phyloP scores from a whole-genome alignment of 2,888 invertebrate genomes.

The Acleris literana region DNA sequence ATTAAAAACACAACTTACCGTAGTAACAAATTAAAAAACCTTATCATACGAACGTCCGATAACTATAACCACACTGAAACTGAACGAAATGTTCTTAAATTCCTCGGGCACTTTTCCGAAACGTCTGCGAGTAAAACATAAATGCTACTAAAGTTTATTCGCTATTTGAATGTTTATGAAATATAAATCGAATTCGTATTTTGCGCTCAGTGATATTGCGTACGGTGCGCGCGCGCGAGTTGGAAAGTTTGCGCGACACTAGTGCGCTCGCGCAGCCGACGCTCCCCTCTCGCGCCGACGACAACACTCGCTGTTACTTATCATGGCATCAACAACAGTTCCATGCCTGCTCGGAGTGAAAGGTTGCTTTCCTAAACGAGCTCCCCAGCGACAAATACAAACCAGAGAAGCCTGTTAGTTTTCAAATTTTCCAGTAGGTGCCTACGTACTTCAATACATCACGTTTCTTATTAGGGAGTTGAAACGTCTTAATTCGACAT shows the following conservation, averaged over 20 bases:
- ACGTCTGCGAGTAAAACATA: slow-evolving; percentile 13
- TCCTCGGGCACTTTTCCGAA: slow-evolving; percentile 3
- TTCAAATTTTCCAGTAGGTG: slow-evolving; percentile 20
- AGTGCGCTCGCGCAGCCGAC: slow-evolving; percentile 39
- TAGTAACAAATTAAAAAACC: slow-evolving; percentile 62
- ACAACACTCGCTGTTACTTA: slow-evolving; percentile 38
- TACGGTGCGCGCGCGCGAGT: slow-evolving; percentile 50
- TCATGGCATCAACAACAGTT: slow-evolving; percentile 35
- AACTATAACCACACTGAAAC: slow-evolving; percentile 38
- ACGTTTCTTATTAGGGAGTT: no score
- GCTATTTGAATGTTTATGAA: slow-evolving; percentile 17
- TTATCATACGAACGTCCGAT: slow-evolving; percentile 47
- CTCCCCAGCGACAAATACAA: slow-evolving; percentile 39
- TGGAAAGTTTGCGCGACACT: slow-evolving; percentile 55
- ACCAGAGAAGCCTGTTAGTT: slow-evolving; percentile 33
- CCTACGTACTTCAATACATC: no score
- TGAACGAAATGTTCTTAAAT: slow-evolving; percentile 11
- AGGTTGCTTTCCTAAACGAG: slow-evolving; percentile 44
- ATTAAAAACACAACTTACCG: slow-evolving; percentile 61
- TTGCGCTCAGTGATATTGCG: slow-evolving; percentile 42
- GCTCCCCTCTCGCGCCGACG: slow-evolving; percentile 43
- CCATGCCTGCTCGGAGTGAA: slow-evolving; percentile 42
- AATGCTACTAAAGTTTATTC: background rate
- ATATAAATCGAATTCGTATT: slow-evolving; percentile 14
- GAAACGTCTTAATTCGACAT: no score